These are phyloP conservation scores for Drosophila orosa DNA, from an alignment of 1,140 invertebrate genomes.

Conservation along the genomic window DNA sequence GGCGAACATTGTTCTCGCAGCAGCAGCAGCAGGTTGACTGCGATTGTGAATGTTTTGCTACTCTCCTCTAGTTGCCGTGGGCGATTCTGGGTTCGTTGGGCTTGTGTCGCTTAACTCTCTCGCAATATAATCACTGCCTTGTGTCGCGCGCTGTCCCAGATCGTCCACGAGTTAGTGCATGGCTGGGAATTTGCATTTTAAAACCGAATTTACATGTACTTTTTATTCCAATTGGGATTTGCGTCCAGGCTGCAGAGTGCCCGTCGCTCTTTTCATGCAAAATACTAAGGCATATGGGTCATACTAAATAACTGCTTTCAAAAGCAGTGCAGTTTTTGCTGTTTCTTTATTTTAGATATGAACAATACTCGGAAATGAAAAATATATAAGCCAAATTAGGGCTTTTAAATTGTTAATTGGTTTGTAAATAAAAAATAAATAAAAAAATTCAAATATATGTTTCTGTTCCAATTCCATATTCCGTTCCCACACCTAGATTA, in stretches of 20 bases:
- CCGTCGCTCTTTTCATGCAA: neutral
- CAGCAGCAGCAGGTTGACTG: constrained; percentile 15
- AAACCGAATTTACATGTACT: constrained; percentile 29
- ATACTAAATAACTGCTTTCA: neutral
- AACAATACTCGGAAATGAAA: too few species aligned
- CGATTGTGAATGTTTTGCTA: constrained; percentile 37
- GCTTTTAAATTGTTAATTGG: too few species aligned
- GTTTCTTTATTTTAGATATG: too few species aligned
- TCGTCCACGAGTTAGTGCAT: constrained; percentile 25
- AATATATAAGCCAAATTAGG: too few species aligned
- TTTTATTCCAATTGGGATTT: constrained; percentile 72
- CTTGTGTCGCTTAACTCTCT: constrained; percentile 1
- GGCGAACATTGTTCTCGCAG: constrained; percentile 86
- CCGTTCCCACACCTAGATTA: neutral
- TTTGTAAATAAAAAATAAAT: too few species aligned
- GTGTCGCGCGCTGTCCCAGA: constrained; percentile 10
- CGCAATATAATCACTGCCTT: constrained; percentile 25
- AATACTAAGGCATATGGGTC: neutral
- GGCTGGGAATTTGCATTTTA: constrained; percentile 44
- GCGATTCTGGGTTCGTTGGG: constrained; percentile 32
- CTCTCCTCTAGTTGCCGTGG: constrained; percentile 11
- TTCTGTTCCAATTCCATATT: neutral
- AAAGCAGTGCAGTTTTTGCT: too few species aligned
- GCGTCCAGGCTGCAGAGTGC: constrained; percentile 18
- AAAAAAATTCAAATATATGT: neutral